Evolutionary conservation across 2,888 invertebrate genomes (phyloP).

Genomic region (Leptopilina myrica): DNA sequence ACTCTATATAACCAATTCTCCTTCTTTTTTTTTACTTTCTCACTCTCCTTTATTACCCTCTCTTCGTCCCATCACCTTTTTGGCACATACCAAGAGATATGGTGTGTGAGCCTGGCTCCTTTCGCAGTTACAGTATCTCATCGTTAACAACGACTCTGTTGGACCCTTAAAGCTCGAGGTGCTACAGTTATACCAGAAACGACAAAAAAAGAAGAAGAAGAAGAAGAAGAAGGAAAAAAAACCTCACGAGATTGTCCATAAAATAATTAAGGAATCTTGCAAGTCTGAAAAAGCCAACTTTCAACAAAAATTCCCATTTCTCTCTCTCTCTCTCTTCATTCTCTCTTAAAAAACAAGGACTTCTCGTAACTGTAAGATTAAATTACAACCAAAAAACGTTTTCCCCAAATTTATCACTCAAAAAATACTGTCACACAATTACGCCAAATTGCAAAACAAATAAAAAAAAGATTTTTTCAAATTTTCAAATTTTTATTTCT

Average conservation of each 20-base stretch:
- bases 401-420: no score
- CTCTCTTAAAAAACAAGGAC: background rate
- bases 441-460: no score
- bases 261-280: conserved; percentile 65
- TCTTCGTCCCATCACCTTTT: conserved; percentile 17
- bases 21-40: conserved; percentile 14
- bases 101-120: conserved; percentile 37
- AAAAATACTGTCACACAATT: no score
- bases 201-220: conserved; percentile 12
- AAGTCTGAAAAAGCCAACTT: conserved; percentile 48
- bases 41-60: background rate
- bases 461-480: no score
- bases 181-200: background rate
- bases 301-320: conserved; percentile 3
- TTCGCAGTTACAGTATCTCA: conserved; percentile 60
- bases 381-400: background rate
- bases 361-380: background rate
- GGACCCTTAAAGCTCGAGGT: conserved; percentile 40
- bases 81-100: conserved; percentile 15
- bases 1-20: background rate
- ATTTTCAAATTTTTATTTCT: no score
- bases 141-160: conserved; percentile 54
- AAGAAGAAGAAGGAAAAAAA: conserved; percentile 43
- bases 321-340: no score
- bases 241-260: conserved; percentile 62